These are phyloP conservation scores for Ostrea denselamellosa DNA, from an alignment of 1,140 invertebrate genomes.

Conservation along the genomic window DNA sequence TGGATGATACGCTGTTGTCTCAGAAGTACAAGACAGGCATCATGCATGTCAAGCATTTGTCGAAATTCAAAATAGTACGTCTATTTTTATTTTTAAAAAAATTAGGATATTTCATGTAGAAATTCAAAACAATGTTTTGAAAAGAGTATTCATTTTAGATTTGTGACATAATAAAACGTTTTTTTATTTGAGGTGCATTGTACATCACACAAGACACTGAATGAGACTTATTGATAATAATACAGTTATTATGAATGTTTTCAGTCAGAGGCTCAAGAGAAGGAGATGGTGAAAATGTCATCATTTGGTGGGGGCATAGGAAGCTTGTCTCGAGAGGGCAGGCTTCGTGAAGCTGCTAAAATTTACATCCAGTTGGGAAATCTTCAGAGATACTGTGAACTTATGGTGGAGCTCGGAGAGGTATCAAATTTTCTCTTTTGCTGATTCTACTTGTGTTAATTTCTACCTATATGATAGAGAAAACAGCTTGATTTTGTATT, in stretches of 20 bases:
- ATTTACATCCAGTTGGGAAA: conserved; percentile 78
- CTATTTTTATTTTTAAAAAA: background rate
- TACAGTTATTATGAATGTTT: background rate
- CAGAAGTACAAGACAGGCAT: conserved; percentile 77
- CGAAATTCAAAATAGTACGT: conserved; percentile 76
- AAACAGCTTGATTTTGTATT: background rate
- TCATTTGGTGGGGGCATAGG: conserved; percentile 74
- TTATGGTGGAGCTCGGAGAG: conserved; percentile 78
- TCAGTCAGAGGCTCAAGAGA: conserved; percentile 78
- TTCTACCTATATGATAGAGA: background rate
- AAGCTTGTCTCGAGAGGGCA: conserved; percentile 71
- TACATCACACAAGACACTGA: no score
- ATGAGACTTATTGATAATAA: no score
- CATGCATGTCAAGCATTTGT: conserved; percentile 78
- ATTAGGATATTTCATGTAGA: no score
- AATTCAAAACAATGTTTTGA: no score
- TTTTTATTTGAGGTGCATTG: no score
- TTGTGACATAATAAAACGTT: no score
- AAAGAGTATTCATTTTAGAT: no score
- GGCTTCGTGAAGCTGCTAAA: conserved; percentile 74
- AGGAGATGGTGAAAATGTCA: conserved; percentile 77
- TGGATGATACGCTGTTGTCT: conserved; percentile 74
- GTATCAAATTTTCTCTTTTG: conserved; percentile 56
- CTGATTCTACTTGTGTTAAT: background rate
- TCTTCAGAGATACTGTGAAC: conserved; percentile 80